Conservation (phyloP, 2,797 vertebrate genomes). For the Spinibarbus caldwelli region DNA sequence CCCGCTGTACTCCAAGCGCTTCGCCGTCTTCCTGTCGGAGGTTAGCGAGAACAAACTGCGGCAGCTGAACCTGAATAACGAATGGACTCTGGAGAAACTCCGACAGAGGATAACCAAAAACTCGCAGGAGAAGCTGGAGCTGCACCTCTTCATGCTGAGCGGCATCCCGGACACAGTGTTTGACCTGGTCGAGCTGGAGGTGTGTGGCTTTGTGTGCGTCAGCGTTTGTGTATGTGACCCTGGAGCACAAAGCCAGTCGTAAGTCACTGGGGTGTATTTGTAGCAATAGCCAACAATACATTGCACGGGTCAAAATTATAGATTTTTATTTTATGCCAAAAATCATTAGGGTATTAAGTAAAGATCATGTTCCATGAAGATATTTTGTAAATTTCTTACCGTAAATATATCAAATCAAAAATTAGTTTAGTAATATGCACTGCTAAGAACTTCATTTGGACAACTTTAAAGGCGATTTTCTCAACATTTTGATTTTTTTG, state of each 20-base stretch:
- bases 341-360: too few species aligned
- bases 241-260: not conserved
- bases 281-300: not conserved
- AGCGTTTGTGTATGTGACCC: not conserved
- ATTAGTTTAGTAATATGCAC: not conserved
- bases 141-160: constrained; percentile 98
- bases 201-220: not conserved
- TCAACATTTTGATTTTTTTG: not conserved
- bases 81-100: constrained; percentile 97
- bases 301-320: not conserved
- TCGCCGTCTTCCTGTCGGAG: constrained; percentile 96
- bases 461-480: not conserved
- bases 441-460: not conserved
- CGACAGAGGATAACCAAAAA: constrained; percentile 96
- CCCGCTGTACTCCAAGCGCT: constrained; percentile 96
- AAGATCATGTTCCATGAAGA: too few species aligned
- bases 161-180: constrained; percentile 97
- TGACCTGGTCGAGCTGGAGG: constrained; percentile 91
- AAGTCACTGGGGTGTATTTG: not conserved
- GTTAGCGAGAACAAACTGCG: constrained; percentile 98
- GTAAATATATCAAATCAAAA: not conserved
- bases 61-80: constrained; percentile 97
- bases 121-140: constrained; percentile 94
- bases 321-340: too few species aligned
- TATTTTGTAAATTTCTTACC: too few species aligned